Percentiles rank a stretch among this genome's conserved stretches.
Conservation (phyloP, 2,113 vertebrate genomes). For the Centropus unirufus region DNA sequence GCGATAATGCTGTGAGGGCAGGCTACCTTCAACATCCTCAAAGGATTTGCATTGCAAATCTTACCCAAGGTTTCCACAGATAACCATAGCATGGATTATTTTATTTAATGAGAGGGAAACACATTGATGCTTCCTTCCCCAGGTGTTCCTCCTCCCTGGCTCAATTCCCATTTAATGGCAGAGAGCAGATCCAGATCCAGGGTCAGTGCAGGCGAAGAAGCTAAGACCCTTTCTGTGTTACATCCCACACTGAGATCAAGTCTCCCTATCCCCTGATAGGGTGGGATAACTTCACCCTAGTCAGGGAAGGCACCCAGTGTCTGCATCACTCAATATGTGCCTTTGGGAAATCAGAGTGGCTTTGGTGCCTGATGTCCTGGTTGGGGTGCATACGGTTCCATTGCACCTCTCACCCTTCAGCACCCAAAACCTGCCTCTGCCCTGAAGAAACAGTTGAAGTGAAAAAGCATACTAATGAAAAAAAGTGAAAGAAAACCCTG, state of each 20-base stretch:
- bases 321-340: fast-evolving
- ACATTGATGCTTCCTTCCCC: neutral
- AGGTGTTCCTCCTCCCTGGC: neutral
- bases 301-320: neutral
- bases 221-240: fast-evolving
- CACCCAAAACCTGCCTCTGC: neutral
- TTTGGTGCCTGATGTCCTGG: fast-evolving
- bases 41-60: neutral
- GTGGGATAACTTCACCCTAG: fast-evolving
- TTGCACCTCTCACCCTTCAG: neutral
- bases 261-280: neutral
- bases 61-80: neutral
- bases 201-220: too few species aligned
- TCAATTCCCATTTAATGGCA: neutral
- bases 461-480: neutral
- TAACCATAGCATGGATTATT: neutral
- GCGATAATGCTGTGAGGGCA: fast-evolving
- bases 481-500: neutral
- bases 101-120: neutral
- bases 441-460: neutral
- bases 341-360: fast-evolving
- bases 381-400: fast-evolving
- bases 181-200: fast-evolving
- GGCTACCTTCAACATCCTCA: neutral
- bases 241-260: fast-evolving